phyloP scores from a whole-genome alignment of 2,888 invertebrate species.

The Campoletis raptor region DNA sequence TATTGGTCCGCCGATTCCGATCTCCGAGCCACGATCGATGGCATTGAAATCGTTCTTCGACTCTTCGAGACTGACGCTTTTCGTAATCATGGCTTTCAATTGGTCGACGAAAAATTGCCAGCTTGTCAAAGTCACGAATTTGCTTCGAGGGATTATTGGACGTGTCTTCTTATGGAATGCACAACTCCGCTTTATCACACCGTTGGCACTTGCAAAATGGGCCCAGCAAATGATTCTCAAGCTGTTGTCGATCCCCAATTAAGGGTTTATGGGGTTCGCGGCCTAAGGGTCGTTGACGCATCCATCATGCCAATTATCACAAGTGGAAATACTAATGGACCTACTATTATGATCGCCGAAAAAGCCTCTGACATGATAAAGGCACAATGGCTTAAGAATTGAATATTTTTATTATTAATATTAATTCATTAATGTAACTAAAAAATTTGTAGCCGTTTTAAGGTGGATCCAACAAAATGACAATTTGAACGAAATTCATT shows the following conservation, averaged over 20 bases:
- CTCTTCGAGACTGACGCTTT: slow-evolving; percentile 88
- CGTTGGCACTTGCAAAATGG: slow-evolving; percentile 90
- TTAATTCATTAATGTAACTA: too few species aligned
- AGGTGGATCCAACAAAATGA: slow-evolving; percentile 3
- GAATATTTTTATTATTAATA: too few species aligned
- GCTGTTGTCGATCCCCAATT: slow-evolving; percentile 89
- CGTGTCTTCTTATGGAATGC: slow-evolving; percentile 88
- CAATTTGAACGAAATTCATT: background rate
- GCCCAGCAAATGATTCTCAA: slow-evolving; percentile 87
- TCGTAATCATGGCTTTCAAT: slow-evolving; percentile 86
- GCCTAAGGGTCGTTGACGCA: slow-evolving; percentile 89
- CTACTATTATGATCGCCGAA: slow-evolving; percentile 87
- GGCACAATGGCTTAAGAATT: slow-evolving; percentile 74
- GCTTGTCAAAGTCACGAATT: slow-evolving; percentile 87
- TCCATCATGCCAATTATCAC: slow-evolving; percentile 89
- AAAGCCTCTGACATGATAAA: slow-evolving; percentile 85
- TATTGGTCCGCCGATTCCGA: slow-evolving; percentile 89
- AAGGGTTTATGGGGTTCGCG: slow-evolving; percentile 88
- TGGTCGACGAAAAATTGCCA: slow-evolving; percentile 87
- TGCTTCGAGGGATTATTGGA: slow-evolving; percentile 89
- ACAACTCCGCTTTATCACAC: slow-evolving; percentile 91
- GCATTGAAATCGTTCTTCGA: slow-evolving; percentile 87
- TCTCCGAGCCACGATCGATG: slow-evolving; percentile 87
- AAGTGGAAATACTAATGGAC: slow-evolving; percentile 86
- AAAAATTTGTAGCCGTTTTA: too few species aligned